A percentile compares a stretch with the other conserved stretches of the same genome.
These are phyloP conservation scores for Mycteria americana DNA, from an alignment of 2,797 vertebrate genomes.

Conservation along the genomic window DNA sequence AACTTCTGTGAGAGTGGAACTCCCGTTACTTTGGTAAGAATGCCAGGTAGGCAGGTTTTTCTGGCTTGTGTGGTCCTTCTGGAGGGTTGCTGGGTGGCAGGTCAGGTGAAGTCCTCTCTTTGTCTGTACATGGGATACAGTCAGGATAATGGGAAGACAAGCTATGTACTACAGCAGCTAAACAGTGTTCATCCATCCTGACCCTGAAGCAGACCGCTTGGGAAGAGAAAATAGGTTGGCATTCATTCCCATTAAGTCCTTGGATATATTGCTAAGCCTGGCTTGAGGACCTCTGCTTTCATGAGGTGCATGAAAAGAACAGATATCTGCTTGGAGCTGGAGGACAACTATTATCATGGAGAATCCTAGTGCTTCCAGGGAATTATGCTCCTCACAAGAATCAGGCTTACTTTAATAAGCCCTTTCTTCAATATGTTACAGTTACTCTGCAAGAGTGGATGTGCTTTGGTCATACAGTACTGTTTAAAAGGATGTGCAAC, in stretches of 20 bases:
- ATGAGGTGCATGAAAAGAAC: neutral
- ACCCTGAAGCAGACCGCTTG: neutral
- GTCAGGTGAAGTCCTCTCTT: neutral
- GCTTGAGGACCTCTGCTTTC: neutral
- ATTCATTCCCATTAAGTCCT: neutral
- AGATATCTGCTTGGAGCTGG: neutral
- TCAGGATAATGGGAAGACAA: neutral
- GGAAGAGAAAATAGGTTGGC: neutral
- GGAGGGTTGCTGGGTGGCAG: neutral
- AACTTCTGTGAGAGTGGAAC: neutral
- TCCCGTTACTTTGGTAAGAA: neutral
- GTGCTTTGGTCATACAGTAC: neutral
- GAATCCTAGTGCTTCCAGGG: neutral
- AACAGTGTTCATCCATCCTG: neutral
- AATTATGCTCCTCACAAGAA: neutral
- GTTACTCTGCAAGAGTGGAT: neutral
- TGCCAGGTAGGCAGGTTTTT: neutral
- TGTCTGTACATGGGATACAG: neutral
- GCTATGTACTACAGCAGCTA: neutral
- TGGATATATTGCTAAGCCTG: neutral
- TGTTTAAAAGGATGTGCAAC: neutral
- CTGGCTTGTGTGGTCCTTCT: neutral
- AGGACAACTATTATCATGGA: neutral
- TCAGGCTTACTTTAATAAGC: neutral
- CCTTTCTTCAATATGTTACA: neutral